Conservation (phyloP, 2,797 vertebrate species). For the Heteromormyrus szaboi region DNA sequence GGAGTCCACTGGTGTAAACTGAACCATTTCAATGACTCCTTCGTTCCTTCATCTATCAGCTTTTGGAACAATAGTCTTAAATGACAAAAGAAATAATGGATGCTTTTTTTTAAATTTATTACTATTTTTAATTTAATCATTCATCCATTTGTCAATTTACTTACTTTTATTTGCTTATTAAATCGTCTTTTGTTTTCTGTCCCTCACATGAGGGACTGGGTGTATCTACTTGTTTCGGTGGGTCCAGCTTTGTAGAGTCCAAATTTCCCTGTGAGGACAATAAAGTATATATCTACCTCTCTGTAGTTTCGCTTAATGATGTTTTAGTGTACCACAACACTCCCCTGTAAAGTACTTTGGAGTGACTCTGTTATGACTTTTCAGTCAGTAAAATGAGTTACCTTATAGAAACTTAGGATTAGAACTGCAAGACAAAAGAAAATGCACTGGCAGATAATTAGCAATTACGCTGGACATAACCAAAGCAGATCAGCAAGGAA, state of each 20-base stretch:
- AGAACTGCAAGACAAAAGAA: neutral
- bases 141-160: neutral
- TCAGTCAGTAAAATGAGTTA: neutral
- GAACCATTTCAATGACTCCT: neutral
- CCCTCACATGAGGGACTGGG: neutral
- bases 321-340: neutral
- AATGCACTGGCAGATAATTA: neutral
- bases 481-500: neutral
- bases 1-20: neutral
- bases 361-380: neutral
- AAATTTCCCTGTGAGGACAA: neutral
- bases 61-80: neutral
- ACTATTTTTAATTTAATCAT: neutral
- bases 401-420: neutral
- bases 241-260: neutral
- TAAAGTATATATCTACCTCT: neutral
- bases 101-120: neutral
- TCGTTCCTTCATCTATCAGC: neutral
- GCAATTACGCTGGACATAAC: neutral
- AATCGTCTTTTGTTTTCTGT: neutral
- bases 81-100: neutral
- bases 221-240: neutral
- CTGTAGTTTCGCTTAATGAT: neutral
- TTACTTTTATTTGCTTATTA: neutral
- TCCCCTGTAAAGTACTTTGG: neutral